phyloP scores from a whole-genome alignment of 1,140 invertebrate species.

The Rhopalosiphum maidis region DNA sequence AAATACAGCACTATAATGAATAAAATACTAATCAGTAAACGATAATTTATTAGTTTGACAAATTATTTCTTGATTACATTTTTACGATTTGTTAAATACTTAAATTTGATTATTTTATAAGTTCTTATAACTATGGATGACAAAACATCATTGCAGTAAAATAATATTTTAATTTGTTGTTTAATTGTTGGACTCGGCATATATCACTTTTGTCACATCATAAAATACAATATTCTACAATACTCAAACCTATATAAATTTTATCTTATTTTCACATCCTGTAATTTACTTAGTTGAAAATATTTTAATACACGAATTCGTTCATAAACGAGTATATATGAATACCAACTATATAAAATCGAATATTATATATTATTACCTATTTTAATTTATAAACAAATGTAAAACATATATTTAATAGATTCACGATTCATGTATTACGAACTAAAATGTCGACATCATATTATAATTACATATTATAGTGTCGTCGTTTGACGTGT shows the following conservation, averaged over 20 bases:
- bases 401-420: not conserved
- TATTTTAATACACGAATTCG: not conserved
- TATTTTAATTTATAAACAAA: not conserved
- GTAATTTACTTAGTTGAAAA: not conserved
- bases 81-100: too few relatives aligned
- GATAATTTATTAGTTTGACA: too few relatives aligned
- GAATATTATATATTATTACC: not conserved
- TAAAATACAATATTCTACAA: not conserved
- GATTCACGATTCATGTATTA: not conserved
- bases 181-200: not conserved
- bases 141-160: too few relatives aligned
- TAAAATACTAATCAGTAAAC: too few relatives aligned
- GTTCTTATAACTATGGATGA: too few relatives aligned
- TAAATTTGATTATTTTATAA: too few relatives aligned
- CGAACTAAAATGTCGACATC: not conserved
- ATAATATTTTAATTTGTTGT: not conserved
- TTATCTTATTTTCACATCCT: not conserved
- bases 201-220: not conserved
- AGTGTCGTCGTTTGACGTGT: not conserved
- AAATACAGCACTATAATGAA: too few relatives aligned
- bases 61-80: too few relatives aligned
- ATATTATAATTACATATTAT: not conserved
- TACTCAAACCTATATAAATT: not conserved
- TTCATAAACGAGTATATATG: not conserved
- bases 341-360: not conserved